Evolutionary conservation across 2,797 vertebrate genomes (phyloP).

Genomic region (Psittacula derbiana): DNA sequence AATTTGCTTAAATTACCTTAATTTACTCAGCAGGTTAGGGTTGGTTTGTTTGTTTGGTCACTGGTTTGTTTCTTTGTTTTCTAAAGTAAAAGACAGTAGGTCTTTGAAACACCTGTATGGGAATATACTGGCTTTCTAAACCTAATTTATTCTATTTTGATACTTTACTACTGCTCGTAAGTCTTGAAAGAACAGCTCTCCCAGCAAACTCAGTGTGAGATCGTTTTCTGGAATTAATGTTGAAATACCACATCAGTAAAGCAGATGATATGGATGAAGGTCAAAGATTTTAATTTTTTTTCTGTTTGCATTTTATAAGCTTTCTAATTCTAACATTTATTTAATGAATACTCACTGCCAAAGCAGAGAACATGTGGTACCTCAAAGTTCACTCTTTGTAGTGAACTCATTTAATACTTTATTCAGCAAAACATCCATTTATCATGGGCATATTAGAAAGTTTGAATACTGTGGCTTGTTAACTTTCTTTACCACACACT

Average conservation of each 20-base stretch:
- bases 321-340: neutral
- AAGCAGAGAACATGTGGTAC: neutral
- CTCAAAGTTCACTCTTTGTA: neutral
- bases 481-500: neutral
- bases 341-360: neutral
- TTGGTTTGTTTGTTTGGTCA: neutral
- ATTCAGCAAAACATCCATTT: neutral
- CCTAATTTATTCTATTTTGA: neutral
- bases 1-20: neutral
- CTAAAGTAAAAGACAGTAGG: neutral
- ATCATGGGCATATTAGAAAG: neutral
- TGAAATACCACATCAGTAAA: neutral
- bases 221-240: neutral
- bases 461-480: neutral
- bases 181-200: neutral
- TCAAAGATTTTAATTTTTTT: neutral
- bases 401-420: neutral
- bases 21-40: neutral
- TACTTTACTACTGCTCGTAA: neutral
- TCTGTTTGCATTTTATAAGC: neutral
- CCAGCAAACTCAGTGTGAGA: neutral
- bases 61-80: neutral
- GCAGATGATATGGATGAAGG: neutral
- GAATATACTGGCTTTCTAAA: neutral
- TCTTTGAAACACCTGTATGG: neutral